A percentile compares a stretch with the other conserved stretches of the same genome.
Evolutionary conservation across 2,113 vertebrate species (phyloP).

Genomic region (Takifugu flavidus): DNA sequence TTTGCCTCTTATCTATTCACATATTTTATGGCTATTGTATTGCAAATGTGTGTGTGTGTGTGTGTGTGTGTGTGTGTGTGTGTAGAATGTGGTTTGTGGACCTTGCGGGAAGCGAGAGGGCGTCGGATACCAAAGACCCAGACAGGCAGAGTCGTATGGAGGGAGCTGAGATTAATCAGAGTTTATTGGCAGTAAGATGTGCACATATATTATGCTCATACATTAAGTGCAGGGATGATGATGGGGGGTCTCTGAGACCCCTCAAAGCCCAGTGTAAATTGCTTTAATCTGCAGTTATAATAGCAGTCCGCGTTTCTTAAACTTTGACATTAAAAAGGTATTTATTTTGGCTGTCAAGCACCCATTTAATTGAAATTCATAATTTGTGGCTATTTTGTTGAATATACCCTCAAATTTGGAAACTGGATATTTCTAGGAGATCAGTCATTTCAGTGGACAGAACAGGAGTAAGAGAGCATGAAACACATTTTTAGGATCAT

Average conservation of each 20-base stretch:
- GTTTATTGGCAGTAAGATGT: slow-evolving; percentile 85
- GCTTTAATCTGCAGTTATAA: too few species aligned
- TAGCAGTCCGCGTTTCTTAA: too few species aligned
- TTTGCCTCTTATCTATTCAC: neutral
- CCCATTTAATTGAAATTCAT: neutral
- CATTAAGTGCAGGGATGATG: neutral
- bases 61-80: slow-evolving; percentile 9
- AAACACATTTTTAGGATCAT: too few species aligned
- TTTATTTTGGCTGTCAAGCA: too few species aligned
- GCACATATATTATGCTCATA: neutral
- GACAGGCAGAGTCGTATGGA: slow-evolving; percentile 88
- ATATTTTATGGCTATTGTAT: neutral
- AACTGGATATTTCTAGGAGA: too few species aligned
- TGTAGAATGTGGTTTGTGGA: slow-evolving; percentile 91
- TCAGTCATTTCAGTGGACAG: too few species aligned
- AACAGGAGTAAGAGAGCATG: too few species aligned
- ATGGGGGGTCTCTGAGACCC: too few species aligned
- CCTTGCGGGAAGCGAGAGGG: slow-evolving; percentile 91
- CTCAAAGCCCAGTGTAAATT: too few species aligned
- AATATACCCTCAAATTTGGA: too few species aligned
- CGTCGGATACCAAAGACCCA: slow-evolving; percentile 83
- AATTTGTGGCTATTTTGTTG: neutral
- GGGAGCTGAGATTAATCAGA: slow-evolving; percentile 94
- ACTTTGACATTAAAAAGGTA: too few species aligned
- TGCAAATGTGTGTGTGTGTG: slow-evolving; percentile 6